Base-by-base conservation (phyloP, 2,888 invertebrate species). In the Isotomurus palustris region DNA sequence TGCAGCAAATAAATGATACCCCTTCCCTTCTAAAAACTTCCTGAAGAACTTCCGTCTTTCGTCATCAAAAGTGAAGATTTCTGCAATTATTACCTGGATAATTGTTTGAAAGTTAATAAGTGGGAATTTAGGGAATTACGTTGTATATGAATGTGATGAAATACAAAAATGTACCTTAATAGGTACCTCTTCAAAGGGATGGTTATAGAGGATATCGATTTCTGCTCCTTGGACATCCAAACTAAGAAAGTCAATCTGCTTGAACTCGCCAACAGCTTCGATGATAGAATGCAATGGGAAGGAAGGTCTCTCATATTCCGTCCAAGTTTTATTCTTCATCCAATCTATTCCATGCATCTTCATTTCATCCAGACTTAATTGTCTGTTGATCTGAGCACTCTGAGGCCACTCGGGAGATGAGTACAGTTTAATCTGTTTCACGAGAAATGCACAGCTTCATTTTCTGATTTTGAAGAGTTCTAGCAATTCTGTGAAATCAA, bases 151-250 rank as follows among this genome's bases (percentile, higher is more conserved):
- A 17, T 10, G 8, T n/a, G 17, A 40, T 10, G 19, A 6, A 12
- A 8, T 6, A 6, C 19, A 6, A 19, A 40, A n/a, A 24, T 8
- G 10, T 32, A 49, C 49, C 21, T 49, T 49, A 10, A 49, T 49
- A 17, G 10, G 4, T 4, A 49, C 17, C 3, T 3, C 3, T 19
- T 49, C 49, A 32, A 27, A 49, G 3, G 49, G 49, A 21, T 21
- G 35, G 24, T 21, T 10, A 17, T 49, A 19, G 3, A 49, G 19
- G 10, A 49, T 21, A 14, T 14, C 35, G 19, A 49, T 35, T 35
- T 49, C 49, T 3, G 49, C 28, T 19, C 49, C 49, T 32, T 49
- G 35, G 21, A 49, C 49, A 21, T 49, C 49, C 22, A 49, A 35
- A 21, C 35, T 35, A 10, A 49, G 49, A 21, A 49, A 49, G 19